Conservation (phyloP, 37 sponge, comb jelly and placozoan species). For the Ephydatia muelleri region DNA sequence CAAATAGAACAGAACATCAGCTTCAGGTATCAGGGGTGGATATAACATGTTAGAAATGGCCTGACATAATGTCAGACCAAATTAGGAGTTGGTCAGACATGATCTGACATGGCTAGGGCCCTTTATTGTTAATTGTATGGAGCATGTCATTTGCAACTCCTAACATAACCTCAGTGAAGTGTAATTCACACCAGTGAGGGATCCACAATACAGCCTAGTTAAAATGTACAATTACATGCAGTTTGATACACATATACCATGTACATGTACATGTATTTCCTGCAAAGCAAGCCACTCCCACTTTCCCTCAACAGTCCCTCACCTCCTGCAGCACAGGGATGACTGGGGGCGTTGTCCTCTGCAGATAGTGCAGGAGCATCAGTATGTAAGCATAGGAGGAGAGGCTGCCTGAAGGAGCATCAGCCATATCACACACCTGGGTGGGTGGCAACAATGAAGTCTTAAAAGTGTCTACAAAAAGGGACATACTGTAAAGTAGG, state of each 20-base stretch:
- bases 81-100: no score
- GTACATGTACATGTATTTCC: neutral
- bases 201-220: no score
- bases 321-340: conserved; percentile 86
- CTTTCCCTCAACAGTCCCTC: neutral
- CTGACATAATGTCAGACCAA: no score
- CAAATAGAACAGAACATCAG: neutral
- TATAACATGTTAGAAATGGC: no score
- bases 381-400: conserved; percentile 95
- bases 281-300: neutral
- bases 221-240: neutral
- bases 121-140: no score
- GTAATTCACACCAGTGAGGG: no score
- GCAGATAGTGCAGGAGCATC: conserved; percentile 92
- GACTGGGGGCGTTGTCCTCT: conserved; percentile 75
- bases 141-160: no score
- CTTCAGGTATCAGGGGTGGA: no score
- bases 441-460: neutral
- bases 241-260: neutral
- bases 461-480: no score
- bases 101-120: no score
- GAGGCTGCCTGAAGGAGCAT: conserved; percentile 85
- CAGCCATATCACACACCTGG: conserved; percentile 82
- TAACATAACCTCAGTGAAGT: no score
- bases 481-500: neutral